Evolutionary conservation across 64 coral and sea anemone species (phyloP).

Genomic region (Porites australiensis): DNA sequence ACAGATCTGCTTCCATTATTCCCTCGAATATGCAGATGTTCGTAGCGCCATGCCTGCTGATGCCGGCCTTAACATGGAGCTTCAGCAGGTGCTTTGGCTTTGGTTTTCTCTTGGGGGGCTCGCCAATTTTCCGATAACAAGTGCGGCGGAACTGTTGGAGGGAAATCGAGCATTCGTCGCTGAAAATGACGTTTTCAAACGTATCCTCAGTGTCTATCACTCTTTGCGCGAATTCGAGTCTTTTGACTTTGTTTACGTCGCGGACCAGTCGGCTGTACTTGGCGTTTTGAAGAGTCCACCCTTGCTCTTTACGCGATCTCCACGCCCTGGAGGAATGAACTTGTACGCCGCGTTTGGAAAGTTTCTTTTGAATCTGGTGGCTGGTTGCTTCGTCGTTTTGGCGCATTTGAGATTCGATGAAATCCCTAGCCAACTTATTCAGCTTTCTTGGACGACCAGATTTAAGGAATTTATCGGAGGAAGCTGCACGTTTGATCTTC

Average conservation of each 20-base stretch:
- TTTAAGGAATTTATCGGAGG: not conserved
- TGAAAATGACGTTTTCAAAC: conserved; percentile 10
- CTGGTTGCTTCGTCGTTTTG: conserved; percentile 11
- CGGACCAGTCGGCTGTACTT: not conserved
- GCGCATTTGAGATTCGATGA: not conserved
- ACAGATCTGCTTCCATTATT: not conserved
- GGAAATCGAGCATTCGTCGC: not conserved
- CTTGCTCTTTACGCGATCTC: not conserved
- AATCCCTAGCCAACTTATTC: not conserved
- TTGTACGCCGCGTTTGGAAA: not conserved
- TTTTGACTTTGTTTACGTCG: conserved; percentile 1
- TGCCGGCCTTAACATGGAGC: conserved; percentile 8
- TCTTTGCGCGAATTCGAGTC: not conserved
- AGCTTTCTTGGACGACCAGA: not conserved
- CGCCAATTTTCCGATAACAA: conserved; percentile 25
- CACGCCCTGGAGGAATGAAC: not conserved
- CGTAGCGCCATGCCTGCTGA: conserved; percentile 14
- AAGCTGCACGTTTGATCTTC: not conserved
- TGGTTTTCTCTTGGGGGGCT: not conserved
- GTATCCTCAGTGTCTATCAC: not conserved
- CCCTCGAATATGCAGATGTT: conserved; percentile 8
- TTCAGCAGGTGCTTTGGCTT: conserved; percentile 15
- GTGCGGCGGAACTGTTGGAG: not conserved
- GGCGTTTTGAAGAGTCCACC: conserved; percentile 18
- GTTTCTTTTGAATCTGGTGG: not conserved